A percentile compares a stretch with the other conserved stretches of the same genome.
Conservation (phyloP, 2,113 vertebrate species). For the Ammodytes dubius region DNA sequence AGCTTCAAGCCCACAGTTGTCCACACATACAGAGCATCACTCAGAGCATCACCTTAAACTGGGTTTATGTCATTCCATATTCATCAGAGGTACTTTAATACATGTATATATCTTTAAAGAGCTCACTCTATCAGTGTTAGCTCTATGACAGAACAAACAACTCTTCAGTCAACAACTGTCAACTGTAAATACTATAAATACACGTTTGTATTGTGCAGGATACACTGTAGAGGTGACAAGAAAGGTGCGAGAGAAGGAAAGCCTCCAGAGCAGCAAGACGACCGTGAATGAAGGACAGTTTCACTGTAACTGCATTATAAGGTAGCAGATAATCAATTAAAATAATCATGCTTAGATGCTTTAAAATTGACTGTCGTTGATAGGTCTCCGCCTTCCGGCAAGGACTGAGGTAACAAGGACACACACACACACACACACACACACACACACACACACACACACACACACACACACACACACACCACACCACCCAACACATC, state of each 20-base stretch:
- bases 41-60: background rate
- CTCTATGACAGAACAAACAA: background rate
- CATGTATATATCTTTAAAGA: background rate
- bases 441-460: slow-evolving; percentile 30
- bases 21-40: too few species aligned
- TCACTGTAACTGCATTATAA: slow-evolving; percentile 29
- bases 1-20: too few species aligned
- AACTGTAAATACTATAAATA: background rate
- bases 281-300: slow-evolving; percentile 61
- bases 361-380: slow-evolving; percentile 60
- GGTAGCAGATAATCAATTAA: slow-evolving; percentile 57
- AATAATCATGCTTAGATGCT: slow-evolving; percentile 60
- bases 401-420: slow-evolving; percentile 44
- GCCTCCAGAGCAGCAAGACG: background rate
- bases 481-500: slow-evolving; percentile 45
- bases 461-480: slow-evolving; percentile 37
- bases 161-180: background rate
- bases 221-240: background rate
- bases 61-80: background rate
- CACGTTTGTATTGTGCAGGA: background rate
- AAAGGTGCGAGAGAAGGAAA: background rate
- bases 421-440: slow-evolving; percentile 24
- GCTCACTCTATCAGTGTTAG: background rate
- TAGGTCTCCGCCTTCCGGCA: slow-evolving; percentile 68
- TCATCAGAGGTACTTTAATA: background rate